These are phyloP conservation scores for Amiota mariae DNA, from an alignment of 2,888 invertebrate species.

Conservation along the genomic window DNA sequence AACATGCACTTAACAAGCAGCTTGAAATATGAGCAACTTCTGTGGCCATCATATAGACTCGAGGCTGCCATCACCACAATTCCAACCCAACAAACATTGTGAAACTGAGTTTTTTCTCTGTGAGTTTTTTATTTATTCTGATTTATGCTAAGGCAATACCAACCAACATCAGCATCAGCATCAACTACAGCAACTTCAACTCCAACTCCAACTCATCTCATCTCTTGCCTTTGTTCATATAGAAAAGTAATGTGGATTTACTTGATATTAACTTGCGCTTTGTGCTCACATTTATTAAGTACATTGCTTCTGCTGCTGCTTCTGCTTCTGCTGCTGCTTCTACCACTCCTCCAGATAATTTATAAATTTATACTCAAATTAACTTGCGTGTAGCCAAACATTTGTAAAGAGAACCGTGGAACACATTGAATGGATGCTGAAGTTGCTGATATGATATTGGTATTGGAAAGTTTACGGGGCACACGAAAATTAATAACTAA, in stretches of 20 bases:
- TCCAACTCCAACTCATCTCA: too few relatives aligned
- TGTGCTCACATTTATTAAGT: conserved; percentile 20
- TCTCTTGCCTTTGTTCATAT: conserved; percentile 9
- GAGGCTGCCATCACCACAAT: too few relatives aligned
- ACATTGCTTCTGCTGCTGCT: neutral
- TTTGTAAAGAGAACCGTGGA: too few relatives aligned
- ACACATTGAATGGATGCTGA: too few relatives aligned
- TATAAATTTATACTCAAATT: conserved; percentile 16
- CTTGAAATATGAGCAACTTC: conserved; percentile 60
- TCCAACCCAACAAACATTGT: too few relatives aligned
- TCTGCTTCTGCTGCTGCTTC: neutral
- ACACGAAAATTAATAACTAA: neutral
- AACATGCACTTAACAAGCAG: conserved; percentile 69
- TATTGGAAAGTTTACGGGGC: too few relatives aligned
- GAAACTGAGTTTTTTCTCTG: neutral
- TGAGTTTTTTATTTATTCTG: conserved; percentile 23
- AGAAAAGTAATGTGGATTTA: conserved; percentile 22
- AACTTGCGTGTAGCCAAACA: too few relatives aligned
- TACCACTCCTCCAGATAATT: conserved; percentile 9
- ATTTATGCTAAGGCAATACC: conserved; percentile 12
- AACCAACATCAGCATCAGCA: neutral
- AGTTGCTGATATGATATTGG: too few relatives aligned
- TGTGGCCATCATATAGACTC: conserved; percentile 25
- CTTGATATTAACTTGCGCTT: conserved; percentile 18
- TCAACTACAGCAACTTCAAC: neutral